These are phyloP conservation scores for Helobdella robusta DNA, from an alignment of 2,888 invertebrate genomes.

Conservation along the genomic window DNA sequence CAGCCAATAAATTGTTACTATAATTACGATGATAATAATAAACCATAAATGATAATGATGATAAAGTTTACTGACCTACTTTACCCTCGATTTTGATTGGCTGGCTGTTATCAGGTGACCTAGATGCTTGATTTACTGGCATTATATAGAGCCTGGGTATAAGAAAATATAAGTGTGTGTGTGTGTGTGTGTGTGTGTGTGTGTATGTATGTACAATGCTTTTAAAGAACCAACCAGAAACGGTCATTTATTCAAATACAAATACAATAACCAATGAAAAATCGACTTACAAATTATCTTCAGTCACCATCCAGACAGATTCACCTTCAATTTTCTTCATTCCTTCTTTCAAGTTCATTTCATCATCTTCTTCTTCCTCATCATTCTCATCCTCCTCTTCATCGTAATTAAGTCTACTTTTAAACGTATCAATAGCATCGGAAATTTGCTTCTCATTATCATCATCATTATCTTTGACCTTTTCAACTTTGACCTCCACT, in stretches of 20 bases:
- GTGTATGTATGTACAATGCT: background rate
- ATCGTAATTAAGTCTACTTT: no score
- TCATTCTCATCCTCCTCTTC: background rate
- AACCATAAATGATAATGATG: no score
- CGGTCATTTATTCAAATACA: background rate
- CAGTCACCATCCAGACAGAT: conserved; percentile 79
- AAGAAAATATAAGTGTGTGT: background rate
- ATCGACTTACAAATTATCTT: conserved; percentile 30
- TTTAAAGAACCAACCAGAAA: background rate
- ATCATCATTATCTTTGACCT: no score
- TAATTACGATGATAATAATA: background rate
- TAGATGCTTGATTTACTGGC: no score
- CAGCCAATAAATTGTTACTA: background rate
- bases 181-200: conserved; percentile 3
- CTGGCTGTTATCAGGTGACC: no score
- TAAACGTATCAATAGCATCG: no score
- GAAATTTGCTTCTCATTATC: no score
- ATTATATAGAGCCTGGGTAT: no score
- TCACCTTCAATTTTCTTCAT: conserved; percentile 39
- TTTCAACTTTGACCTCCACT: no score
- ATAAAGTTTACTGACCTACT: no score
- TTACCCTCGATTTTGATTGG: no score
- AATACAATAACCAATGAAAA: background rate
- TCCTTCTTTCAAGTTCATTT: background rate
- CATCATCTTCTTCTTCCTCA: background rate